phyloP scores from a whole-genome alignment of 1,140 invertebrate genomes.

The Temnothorax nylanderi region DNA sequence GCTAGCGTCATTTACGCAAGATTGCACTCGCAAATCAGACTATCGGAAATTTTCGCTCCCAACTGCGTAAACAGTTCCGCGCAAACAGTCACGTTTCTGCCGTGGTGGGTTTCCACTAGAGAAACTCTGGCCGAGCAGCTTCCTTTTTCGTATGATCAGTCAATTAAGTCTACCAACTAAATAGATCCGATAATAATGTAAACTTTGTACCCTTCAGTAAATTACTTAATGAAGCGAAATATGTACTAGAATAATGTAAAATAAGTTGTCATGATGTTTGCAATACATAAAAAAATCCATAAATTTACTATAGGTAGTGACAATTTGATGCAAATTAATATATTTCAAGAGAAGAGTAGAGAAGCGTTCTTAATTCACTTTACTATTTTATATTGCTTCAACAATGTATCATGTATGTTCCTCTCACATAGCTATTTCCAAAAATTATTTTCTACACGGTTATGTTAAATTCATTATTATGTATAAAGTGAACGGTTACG shows the following conservation, averaged over 20 bases:
- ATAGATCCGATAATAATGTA: neutral
- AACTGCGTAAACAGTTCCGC: constrained; percentile 33
- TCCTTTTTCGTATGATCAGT: neutral
- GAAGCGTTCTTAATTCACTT: neutral
- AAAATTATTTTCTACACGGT: neutral
- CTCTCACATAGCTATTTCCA: neutral
- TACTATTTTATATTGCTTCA: neutral
- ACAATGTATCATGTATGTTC: neutral
- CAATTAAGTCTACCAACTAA: constrained; percentile 30
- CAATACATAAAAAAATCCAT: neutral
- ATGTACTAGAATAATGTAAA: neutral
- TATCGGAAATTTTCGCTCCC: constrained; percentile 53
- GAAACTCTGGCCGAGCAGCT: neutral
- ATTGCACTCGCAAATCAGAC: constrained; percentile 60
- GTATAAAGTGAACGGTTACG: neutral
- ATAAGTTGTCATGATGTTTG: neutral
- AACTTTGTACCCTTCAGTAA: neutral
- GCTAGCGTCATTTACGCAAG: constrained; percentile 52
- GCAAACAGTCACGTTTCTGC: neutral
- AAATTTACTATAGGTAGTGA: neutral
- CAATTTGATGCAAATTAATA: neutral
- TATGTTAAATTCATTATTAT: neutral
- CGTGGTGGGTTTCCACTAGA: neutral
- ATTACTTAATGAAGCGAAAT: constrained; percentile 3
- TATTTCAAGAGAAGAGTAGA: neutral